Base-by-base conservation (phyloP, 2,888 invertebrate genomes). In the Ormia ochracea region DNA sequence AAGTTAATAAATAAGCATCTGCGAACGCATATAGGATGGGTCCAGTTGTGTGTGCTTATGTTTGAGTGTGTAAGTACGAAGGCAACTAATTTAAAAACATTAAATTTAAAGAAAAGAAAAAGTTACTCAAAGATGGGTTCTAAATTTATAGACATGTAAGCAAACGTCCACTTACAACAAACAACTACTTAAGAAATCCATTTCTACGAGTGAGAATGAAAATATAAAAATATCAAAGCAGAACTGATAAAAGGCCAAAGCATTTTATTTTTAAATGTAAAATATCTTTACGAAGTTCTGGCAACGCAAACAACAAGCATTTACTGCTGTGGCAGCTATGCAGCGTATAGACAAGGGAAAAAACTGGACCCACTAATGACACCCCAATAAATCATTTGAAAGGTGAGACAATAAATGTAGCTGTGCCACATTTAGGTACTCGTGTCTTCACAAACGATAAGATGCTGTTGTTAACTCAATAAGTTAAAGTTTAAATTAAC, bases 371-470 rank as follows among this genome's bases (percentile, higher is more conserved):
- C 85, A 85, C 86, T 87, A 87, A 87, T 87, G 87, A 87, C 88
- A 87, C 86, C 84, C 86, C 84, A 88, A 87, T 87, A 87, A 87
- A 87, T 87, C 87, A 87, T 87, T 86, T 83, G 87, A 87, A 87
- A 88, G 88, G 88, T 88, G 87, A 87, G 88, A 88, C 86, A 84
- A 66, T 72, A 61, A 75, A 66, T 75, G 75, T 66, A 75, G 33
- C 75, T 56, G 63, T 72, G 70, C 75, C 75, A 66, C 65, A 58
- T 75, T 66, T 61, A 33, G 59, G 23, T 54, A 56, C n/a, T n/a
- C n/a, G n/a, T n/a, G n/a, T 68, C 66, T 75, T 26, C 23, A 56
- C 68, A 48, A 69, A 63, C 19, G 43, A 56, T n/a, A n/a, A n/a
- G n/a, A n/a, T n/a, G 56, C 63, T 56, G 56, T 41, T 80, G 68